Base-by-base conservation (phyloP, 2,113 vertebrate species). In the Mustela lutreola region DNA sequence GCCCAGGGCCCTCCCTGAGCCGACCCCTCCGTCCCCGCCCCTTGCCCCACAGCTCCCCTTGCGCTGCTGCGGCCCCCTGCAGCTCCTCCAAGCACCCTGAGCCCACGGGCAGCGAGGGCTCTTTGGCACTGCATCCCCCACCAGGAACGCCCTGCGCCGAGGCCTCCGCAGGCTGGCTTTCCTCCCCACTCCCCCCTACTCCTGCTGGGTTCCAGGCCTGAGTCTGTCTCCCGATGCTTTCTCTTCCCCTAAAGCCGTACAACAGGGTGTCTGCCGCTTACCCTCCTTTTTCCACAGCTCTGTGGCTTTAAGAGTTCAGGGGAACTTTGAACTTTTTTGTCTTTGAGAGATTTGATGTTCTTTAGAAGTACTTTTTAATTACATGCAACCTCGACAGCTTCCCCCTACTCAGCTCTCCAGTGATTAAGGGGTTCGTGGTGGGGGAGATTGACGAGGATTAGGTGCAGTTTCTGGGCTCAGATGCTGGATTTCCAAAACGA, bases 291-390 rank as follows among this genome's bases (percentile, higher is more conserved):
- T 62, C 28, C 39, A 22, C 45, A 16, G 71, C 58, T 50, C 65
- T 67, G 19, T 24, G 85, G 85, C 42, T 71, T 65, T 26, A 71
- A 71, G 39, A 48, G 15, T 42, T 82, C 53, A 11, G 33, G 39
- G 70, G 62, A 63, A 79, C 45, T 81, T 71, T 63, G 56, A 92
- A 36, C 42, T 16, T 50, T 36, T 28, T 63, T 65, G 50, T 50
- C 18, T 79, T 80, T 76, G 62, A 95, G 36, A 75, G 45, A 62
- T 19, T 60, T 45, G 36, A 36, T 53, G 3, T 71, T 86, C 96
- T 73, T 95, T 83, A 78, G 73, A n/a, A n/a, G 50, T 45, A 42
- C 78, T 85, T 92, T 96, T 82, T 93, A 73, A 82, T 93, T 88
- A 82, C 89, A 89, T 39, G 19, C 56, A 45, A 18, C 56, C 78